Evolutionary conservation across 2,113 vertebrate genomes (phyloP).

Genomic region (Junco hyemalis): DNA sequence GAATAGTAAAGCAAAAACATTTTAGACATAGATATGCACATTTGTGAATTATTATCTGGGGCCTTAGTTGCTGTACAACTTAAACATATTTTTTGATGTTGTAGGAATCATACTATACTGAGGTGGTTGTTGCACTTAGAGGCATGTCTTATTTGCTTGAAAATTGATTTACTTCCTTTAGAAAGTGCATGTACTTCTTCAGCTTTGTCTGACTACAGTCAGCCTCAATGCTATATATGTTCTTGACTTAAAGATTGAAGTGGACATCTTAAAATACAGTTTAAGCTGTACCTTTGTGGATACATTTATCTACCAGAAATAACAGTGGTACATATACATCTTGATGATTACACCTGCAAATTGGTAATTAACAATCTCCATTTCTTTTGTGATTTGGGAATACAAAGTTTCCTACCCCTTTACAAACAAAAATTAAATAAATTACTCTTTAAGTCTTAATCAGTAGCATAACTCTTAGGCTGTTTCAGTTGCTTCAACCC

Average conservation of each 20-base stretch:
- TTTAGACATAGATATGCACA: background rate
- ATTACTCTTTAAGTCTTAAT: background rate
- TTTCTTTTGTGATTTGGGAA: background rate
- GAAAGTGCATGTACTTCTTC: background rate
- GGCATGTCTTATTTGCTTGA: background rate
- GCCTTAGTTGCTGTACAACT: background rate
- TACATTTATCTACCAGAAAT: background rate
- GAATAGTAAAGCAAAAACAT: background rate
- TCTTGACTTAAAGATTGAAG: background rate
- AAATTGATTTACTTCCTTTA: background rate
- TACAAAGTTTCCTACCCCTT: background rate
- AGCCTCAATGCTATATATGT: background rate
- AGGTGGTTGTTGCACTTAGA: background rate
- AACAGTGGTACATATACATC: background rate
- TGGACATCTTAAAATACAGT: background rate
- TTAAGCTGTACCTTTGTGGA: background rate
- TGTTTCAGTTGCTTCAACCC: background rate
- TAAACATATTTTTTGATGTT: background rate
- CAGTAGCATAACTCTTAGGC: background rate
- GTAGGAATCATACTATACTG: background rate
- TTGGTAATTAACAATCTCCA: background rate
- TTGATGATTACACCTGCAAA: background rate
- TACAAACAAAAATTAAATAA: background rate
- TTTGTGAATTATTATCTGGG: background rate
- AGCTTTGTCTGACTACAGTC: background rate